These are phyloP conservation scores for Argopecten irradians DNA, from an alignment of 1,140 invertebrate species.

Conservation along the genomic window DNA sequence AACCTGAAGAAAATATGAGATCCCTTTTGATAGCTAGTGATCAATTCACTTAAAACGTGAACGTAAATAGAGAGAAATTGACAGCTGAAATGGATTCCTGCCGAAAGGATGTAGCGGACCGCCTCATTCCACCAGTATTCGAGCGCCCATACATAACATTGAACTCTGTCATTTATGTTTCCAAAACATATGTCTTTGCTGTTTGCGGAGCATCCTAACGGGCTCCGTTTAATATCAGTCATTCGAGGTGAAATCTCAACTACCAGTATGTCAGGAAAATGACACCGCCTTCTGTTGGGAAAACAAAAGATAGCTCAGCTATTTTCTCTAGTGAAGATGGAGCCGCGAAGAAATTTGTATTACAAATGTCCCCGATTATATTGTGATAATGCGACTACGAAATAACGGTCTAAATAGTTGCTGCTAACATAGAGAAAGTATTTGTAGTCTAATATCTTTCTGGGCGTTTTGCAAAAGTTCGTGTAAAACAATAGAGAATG, in stretches of 20 bases:
- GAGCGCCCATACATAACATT: background rate
- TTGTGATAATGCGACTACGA: background rate
- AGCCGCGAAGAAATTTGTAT: background rate
- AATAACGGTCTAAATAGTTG: background rate
- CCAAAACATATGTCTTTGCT: constrained; percentile 1
- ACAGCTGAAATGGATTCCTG: constrained; percentile 8
- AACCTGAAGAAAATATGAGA: background rate
- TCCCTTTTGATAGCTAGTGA: constrained; percentile 9
- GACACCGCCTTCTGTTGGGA: background rate
- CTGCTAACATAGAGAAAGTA: background rate
- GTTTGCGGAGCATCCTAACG: background rate
- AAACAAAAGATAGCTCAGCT: background rate
- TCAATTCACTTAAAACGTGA: background rate
- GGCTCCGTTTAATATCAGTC: background rate
- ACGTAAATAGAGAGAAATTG: background rate
- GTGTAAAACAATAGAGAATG: no score
- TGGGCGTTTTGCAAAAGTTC: no score
- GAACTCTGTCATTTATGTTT: background rate
- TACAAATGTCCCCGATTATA: background rate
- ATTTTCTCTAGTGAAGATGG: background rate
- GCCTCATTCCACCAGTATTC: background rate
- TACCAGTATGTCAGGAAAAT: constrained; percentile 6
- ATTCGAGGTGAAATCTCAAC: constrained; percentile 16
- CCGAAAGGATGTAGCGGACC: background rate
- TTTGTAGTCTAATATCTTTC: background rate